Base-by-base conservation (phyloP, 2,113 vertebrate genomes). In the Sturnira hondurensis region DNA sequence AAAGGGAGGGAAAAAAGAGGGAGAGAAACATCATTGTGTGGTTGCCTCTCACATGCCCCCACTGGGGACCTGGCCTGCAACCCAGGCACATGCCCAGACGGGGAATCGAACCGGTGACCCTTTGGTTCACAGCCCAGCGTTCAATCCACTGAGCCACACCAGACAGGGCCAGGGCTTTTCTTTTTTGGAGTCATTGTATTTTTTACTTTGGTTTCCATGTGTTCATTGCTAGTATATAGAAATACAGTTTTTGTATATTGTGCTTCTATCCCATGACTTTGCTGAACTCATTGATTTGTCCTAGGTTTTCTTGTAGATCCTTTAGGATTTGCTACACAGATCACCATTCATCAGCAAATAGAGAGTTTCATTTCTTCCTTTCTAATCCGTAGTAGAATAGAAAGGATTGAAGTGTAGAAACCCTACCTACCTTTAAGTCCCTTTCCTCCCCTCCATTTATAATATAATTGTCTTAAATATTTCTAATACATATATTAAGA, bases 261-360 rank as follows among this genome's bases (percentile, higher is more conserved):
- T 33, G 38, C 4, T 80, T 82, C 26, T 70, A 77, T 89, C 36
- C 13, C 63, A 24, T 86, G 85, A 94, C 36, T 1, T 77, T 94
- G 19, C 50, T 80, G n/a, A 86, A 86, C 38, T 94, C 52, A 61
- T 56, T 87, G 87, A 91, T 58, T 80, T 87, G 22, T 85, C 71
- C 47, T 92, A 47, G 11, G 38, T 71, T 88, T 52, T 78, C 58
- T 74, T 85, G 7, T 45, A 74, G 47, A 80, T 77, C 65, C 26
- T 17, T 83, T 91, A 36, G 24, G 41, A 94, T 91, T 87, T 83
- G 52, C 54, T 93, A 78, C 54, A 50, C 73, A 80, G n/a, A 93
- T 28, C n/a, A 89, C 52, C 63, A 95, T 83, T 94, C 31, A 71
- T 52, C 74, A 81, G 24, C 47, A 95, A 74, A 89, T 38, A 52